Evolutionary conservation across 2,113 vertebrate species (phyloP).

Genomic region (Noctilio leporinus): DNA sequence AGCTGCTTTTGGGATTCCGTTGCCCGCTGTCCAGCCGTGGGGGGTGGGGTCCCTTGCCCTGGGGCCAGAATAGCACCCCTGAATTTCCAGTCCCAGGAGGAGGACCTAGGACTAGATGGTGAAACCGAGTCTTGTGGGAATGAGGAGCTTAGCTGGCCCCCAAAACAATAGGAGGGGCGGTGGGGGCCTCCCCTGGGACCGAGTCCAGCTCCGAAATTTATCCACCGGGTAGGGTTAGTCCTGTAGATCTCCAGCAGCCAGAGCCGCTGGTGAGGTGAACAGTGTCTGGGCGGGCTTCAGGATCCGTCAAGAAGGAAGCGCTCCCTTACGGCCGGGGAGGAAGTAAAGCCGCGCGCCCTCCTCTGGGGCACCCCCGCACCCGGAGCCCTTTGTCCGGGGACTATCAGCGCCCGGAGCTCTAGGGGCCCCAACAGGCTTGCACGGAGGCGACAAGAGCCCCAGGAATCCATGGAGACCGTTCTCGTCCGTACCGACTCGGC

Average conservation of each 20-base stretch:
- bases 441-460: neutral
- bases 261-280: neutral
- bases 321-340: neutral
- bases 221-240: neutral
- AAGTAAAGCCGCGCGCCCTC: constrained; percentile 28
- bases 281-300: neutral
- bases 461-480: neutral
- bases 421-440: neutral
- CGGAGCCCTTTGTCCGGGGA: constrained; percentile 39
- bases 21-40: constrained; percentile 75
- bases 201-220: constrained; percentile 51
- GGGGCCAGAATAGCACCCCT: neutral
- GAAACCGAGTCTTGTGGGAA: constrained; percentile 43
- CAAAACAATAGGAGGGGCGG: constrained; percentile 37
- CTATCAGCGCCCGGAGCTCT: neutral
- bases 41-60: neutral
- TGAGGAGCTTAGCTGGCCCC: constrained; percentile 47
- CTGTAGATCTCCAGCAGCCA: neutral
- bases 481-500: neutral
- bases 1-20: constrained; percentile 92
- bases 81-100: neutral
- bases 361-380: neutral
- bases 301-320: neutral
- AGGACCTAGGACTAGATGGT: neutral
- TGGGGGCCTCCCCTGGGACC: constrained; percentile 17